phyloP scores from a whole-genome alignment of 92 coral and sea anemone genomes.

The Desmophyllum pertusum region DNA sequence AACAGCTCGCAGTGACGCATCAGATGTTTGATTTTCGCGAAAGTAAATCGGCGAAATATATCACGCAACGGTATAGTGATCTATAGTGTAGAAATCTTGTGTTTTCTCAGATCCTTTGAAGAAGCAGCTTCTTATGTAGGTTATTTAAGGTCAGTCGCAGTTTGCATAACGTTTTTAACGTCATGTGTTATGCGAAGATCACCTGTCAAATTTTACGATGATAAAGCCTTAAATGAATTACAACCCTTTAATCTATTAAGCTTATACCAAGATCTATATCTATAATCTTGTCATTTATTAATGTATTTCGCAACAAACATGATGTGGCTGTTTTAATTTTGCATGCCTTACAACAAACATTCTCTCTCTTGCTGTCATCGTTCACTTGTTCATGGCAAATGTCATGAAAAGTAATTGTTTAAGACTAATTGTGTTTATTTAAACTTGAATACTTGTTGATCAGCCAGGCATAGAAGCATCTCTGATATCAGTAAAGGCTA shows the following conservation, averaged over 20 bases:
- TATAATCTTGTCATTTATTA: no score
- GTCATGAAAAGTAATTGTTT: slow-evolving; percentile 9
- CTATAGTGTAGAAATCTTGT: not conserved
- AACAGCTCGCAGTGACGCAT: no score
- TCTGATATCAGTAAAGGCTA: no score
- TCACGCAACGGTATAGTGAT: not conserved
- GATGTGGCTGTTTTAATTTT: no score
- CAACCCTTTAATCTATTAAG: not conserved
- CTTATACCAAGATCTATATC: not conserved
- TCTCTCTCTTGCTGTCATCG: not conserved
- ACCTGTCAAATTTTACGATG: not conserved
- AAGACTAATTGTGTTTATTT: not conserved
- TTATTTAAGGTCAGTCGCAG: no score
- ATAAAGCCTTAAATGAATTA: no score
- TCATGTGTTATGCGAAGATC: not conserved
- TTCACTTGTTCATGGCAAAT: not conserved
- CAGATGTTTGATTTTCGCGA: no score
- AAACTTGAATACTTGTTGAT: no score
- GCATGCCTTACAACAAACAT: not conserved
- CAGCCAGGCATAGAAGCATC: not conserved
- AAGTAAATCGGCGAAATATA: not conserved
- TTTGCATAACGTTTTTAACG: no score
- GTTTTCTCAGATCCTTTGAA: not conserved
- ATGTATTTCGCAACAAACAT: not conserved
- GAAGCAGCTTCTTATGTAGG: not conserved